Evolutionary conservation across 2,888 invertebrate species (phyloP).

Genomic region (Drosophila paramelanica): DNA sequence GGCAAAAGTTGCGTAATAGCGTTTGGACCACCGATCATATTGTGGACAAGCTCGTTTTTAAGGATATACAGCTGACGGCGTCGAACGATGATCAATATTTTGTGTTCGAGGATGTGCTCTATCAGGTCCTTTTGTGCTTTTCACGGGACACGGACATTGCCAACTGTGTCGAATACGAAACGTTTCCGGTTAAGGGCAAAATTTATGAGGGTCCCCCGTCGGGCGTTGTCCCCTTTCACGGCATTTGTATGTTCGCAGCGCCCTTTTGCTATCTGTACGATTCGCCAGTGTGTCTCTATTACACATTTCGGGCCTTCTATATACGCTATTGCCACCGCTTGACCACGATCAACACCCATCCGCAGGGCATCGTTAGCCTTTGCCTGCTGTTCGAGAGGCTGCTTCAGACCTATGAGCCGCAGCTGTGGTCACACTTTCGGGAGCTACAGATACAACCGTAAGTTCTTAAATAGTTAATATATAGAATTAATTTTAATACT

Average conservation of each 20-base stretch:
- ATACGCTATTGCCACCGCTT: slow-evolving; percentile 95
- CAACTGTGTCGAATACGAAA: slow-evolving; percentile 88
- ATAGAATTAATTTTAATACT: not conserved
- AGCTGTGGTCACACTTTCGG: slow-evolving; percentile 95
- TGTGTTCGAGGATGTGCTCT: slow-evolving; percentile 97
- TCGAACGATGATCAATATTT: slow-evolving; percentile 99
- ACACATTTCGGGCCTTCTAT: slow-evolving; percentile 96
- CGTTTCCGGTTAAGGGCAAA: slow-evolving; percentile 82
- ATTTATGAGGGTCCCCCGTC: slow-evolving; percentile 90
- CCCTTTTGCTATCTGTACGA: slow-evolving; percentile 97
- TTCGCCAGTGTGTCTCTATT: slow-evolving; percentile 94
- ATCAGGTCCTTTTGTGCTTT: slow-evolving; percentile 96
- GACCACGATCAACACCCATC: slow-evolving; percentile 96
- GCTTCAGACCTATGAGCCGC: slow-evolving; percentile 95
- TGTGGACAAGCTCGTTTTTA: slow-evolving; percentile 97
- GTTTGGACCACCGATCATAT: slow-evolving; percentile 96
- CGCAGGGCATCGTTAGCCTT: slow-evolving; percentile 94
- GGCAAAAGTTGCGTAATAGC: slow-evolving; percentile 91
- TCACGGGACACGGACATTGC: slow-evolving; percentile 94
- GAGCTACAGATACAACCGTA: slow-evolving; percentile 96
- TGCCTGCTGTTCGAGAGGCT: slow-evolving; percentile 95
- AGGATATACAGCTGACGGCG: slow-evolving; percentile 97
- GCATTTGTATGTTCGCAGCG: slow-evolving; percentile 98
- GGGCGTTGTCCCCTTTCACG: slow-evolving; percentile 98
- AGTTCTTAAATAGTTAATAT: slow-evolving; percentile 84